These are phyloP conservation scores for Chamaetylas fuelleborni DNA, from an alignment of 2,113 vertebrate species.

Conservation along the genomic window DNA sequence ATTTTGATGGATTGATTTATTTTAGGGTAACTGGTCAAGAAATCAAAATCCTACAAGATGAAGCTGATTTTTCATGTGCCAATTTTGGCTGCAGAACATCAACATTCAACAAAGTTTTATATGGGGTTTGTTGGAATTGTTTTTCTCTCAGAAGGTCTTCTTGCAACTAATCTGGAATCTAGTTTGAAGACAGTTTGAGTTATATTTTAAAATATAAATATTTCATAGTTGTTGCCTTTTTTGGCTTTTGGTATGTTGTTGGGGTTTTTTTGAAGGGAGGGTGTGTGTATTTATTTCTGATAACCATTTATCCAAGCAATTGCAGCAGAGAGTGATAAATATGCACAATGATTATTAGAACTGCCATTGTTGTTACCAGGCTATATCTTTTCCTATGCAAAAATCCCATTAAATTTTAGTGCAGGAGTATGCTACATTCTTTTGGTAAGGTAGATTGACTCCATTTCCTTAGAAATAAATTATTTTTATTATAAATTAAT, in stretches of 20 bases:
- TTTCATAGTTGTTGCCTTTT: rapidly evolving
- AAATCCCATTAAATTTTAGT: background rate
- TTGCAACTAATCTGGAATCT: background rate
- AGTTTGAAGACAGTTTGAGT: background rate
- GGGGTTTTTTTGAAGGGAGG: rapidly evolving
- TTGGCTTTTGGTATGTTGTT: background rate
- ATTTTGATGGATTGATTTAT: background rate
- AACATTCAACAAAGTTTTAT: background rate
- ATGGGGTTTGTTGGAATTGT: rapidly evolving
- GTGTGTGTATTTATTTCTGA: background rate
- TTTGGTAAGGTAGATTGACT: background rate
- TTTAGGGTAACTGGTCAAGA: background rate
- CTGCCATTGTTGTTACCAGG: background rate
- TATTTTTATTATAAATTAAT: background rate
- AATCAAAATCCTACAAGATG: background rate
- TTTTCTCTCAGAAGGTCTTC: background rate
- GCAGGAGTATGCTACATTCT: background rate
- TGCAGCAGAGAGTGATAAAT: background rate
- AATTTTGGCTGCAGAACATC: background rate
- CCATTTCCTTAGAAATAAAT: background rate
- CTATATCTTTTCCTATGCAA: background rate
- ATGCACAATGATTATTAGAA: background rate
- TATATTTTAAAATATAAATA: background rate
- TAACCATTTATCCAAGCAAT: background rate
- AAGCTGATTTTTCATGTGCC: background rate